Evolutionary conservation across 2,797 vertebrate genomes (phyloP).

Genomic region (Lindbergichthys nudifrons): DNA sequence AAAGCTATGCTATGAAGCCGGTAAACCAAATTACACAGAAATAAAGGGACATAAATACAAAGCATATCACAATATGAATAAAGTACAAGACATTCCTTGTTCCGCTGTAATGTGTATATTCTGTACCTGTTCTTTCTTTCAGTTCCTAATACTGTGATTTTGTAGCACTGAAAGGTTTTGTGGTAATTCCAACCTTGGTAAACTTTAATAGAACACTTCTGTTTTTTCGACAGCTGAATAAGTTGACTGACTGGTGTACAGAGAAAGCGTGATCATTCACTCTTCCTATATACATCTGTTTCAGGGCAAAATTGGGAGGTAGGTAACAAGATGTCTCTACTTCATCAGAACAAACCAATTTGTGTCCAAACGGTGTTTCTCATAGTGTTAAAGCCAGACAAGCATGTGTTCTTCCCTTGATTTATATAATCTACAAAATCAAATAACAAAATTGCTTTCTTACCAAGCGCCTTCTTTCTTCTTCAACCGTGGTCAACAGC

Average conservation of each 20-base stretch:
- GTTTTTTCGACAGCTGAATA: slow-evolving; percentile 2
- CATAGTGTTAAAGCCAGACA: neutral
- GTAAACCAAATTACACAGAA: neutral
- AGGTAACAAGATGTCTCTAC: neutral
- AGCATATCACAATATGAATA: neutral
- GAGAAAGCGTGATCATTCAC: neutral
- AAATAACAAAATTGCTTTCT: slow-evolving; percentile 63
- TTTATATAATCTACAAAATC: neutral
- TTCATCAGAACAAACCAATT: neutral
- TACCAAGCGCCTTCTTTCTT: slow-evolving; percentile 94
- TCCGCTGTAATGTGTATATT: neutral
- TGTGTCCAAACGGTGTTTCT: neutral
- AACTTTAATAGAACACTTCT: slow-evolving; percentile 5
- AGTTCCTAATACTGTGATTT: neutral
- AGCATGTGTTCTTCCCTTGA: neutral
- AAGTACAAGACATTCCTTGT: neutral
- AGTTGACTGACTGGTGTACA: neutral
- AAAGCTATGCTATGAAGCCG: slow-evolving; percentile 2
- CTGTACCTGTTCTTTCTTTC: neutral
- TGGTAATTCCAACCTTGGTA: neutral
- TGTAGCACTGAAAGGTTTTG: neutral
- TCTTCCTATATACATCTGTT: neutral
- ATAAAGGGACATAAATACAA: neutral
- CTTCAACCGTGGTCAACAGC: slow-evolving; percentile 93
- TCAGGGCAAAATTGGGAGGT: neutral